A percentile compares a stretch with the other conserved stretches of the same genome.
Evolutionary conservation across 1,140 invertebrate species (phyloP).

Genomic region (Aphidius ervi): DNA sequence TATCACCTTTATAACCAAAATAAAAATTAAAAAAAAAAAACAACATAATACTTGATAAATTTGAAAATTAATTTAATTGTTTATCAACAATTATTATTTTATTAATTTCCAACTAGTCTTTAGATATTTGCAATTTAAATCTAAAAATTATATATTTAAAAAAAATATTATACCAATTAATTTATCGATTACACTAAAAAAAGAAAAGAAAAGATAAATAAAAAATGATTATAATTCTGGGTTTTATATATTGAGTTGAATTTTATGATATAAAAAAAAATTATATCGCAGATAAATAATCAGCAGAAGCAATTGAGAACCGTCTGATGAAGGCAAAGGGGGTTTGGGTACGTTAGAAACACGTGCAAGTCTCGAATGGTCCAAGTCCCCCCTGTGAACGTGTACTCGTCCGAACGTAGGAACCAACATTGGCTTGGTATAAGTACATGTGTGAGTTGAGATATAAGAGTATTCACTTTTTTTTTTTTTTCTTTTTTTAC

Average conservation of each 20-base stretch:
- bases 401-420: conserved; percentile 39
- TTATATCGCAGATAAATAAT: conserved; percentile 2
- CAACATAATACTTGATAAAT: too few relatives aligned
- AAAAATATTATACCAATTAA: too few relatives aligned
- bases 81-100: too few relatives aligned
- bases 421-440: neutral
- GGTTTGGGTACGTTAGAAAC: conserved; percentile 52
- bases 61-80: too few relatives aligned
- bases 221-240: neutral
- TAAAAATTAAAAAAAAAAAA: too few relatives aligned
- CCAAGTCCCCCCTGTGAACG: conserved; percentile 39
- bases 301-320: conserved; percentile 39
- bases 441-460: conserved; percentile 41
- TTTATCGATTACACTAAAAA: too few relatives aligned
- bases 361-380: conserved; percentile 52
- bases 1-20: too few relatives aligned
- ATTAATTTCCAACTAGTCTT: too few relatives aligned
- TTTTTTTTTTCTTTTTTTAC: conserved; percentile 15
- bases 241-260: conserved; percentile 2
- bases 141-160: too few relatives aligned
- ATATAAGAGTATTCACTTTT: conserved; percentile 37
- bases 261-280: neutral
- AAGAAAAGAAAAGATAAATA: too few relatives aligned
- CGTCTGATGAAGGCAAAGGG: conserved; percentile 34
- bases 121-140: too few relatives aligned